These are phyloP conservation scores for Helobdella robusta DNA, from an alignment of 2,888 invertebrate genomes.

Conservation along the genomic window DNA sequence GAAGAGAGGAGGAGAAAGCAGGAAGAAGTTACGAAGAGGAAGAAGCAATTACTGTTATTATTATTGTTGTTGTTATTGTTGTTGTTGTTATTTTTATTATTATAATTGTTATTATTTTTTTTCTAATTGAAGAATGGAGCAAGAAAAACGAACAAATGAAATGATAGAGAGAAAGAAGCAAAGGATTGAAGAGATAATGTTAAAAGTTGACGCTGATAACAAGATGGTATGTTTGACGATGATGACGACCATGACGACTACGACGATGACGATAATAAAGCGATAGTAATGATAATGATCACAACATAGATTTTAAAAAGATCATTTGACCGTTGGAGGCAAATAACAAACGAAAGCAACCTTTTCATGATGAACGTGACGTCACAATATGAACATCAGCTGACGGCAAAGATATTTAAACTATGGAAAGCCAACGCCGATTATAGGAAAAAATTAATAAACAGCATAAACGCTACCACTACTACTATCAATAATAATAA, in stretches of 20 bases:
- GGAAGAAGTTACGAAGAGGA: background rate
- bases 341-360: background rate
- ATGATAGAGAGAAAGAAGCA: background rate
- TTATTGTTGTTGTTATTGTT: background rate
- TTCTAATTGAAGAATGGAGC: background rate
- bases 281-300: too few relatives aligned
- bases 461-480: too few relatives aligned
- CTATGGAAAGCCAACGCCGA: background rate
- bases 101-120: background rate
- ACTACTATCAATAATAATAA: background rate
- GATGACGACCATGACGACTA: too few relatives aligned
- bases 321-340: background rate
- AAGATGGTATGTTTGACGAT: too few relatives aligned
- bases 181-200: background rate
- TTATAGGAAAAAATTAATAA: too few relatives aligned
- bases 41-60: background rate
- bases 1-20: background rate
- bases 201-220: background rate
- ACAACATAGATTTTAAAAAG: too few relatives aligned
- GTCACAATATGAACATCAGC: background rate
- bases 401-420: background rate
- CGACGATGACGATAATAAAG: too few relatives aligned
- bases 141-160: background rate
- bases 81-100: background rate
- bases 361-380: background rate